Base-by-base conservation (phyloP, 2,888 invertebrate species). In the Meandrusa payeni region DNA sequence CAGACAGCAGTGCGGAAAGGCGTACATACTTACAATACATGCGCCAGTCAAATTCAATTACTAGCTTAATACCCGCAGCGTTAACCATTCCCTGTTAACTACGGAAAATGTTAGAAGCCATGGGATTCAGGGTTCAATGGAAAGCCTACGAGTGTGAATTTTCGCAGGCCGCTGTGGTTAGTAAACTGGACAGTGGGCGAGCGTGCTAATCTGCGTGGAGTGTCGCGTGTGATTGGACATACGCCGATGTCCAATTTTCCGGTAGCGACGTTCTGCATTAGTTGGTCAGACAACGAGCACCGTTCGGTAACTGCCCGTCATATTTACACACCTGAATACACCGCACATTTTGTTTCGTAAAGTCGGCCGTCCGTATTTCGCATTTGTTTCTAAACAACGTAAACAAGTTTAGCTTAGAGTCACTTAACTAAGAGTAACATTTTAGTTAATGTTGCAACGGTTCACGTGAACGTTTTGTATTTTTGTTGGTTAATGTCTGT, bases 151-250 rank as follows among this genome's bases (percentile, higher is more conserved):
- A 68, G 61, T 73, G 72, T 64, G 64, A 66, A 77, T 75, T 75
- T 75, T 76, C 72, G 67, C 55, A 54, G 59, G 48, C 52, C 61
- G 47, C 51, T 46, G 59, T 59, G 47, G 54, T 61, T 61, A 59
- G 61, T 60, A 55, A 61, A 70, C 71, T 68, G 70, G 70, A 64
- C 70, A 69, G 69, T 76, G 76, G 75, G 65, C 66, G 76, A 79
- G 67, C 72, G 74, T 71, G 76, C 86, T 83, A 86, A 87, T 87
- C 83, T 85, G 81, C 78, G 78, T 79, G 67, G 83, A 78, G 81
- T 79, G 83, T 82, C 81, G 81, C 81, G 72, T 83, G 73, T 85
- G 86, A 87, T 87, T 86, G 85, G 81, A 69, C 76, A 77, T 76
- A 75, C 78, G 70, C 64, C 69, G 73, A 69, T 76, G 83, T 85